Base-by-base conservation (phyloP, 2,113 vertebrate genomes). In the Geococcyx californianus region DNA sequence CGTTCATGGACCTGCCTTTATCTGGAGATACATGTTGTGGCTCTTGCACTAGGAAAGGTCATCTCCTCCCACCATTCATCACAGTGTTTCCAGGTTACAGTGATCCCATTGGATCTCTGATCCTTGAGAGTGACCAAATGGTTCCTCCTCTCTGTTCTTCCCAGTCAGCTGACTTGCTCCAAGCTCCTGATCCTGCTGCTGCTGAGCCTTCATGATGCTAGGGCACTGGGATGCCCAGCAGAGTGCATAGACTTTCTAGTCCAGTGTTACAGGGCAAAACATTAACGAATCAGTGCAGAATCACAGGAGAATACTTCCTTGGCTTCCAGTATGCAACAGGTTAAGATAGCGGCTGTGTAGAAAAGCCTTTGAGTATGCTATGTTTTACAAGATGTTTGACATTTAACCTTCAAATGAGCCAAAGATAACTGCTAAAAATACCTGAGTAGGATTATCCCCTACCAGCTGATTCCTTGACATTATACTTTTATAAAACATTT, bases 71-170 rank as follows among this genome's bases (percentile, higher is more conserved):
- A 54, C 23, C 82, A 24, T 54, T 51, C 13, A 29, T 79, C 6
- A 0, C 70, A 59, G 38, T 15, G 6, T 77, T 87, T 52, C 25
- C 58, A 60, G 6, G 0, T 47, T 51, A 12, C 0, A 0, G 59
- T 21, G 40, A 36, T 67, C 15, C 16, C 33, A 29, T 44, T 42
- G 0, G 0, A 14, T 55, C 25, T 75, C 19, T 1, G 3, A 59
- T 67, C 49, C 44, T 5, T 42, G 17, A 10, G 25, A 63, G 28
- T 3, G 9, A 36, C 25, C 31, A 36, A 34, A 11, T 52, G 28
- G 31, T n/a, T 88, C 19, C 29, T 67, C 23, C 45, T 76, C 24
- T 59, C 55, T 42, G 13, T 20, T 42, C 51, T 75, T 59, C 36
- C 70, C 9, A 7, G 13, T 10, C 51, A 76, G 56, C 59, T 49